Evolutionary conservation across 2,113 vertebrate genomes (phyloP).

Genomic region (Aythya baeri): DNA sequence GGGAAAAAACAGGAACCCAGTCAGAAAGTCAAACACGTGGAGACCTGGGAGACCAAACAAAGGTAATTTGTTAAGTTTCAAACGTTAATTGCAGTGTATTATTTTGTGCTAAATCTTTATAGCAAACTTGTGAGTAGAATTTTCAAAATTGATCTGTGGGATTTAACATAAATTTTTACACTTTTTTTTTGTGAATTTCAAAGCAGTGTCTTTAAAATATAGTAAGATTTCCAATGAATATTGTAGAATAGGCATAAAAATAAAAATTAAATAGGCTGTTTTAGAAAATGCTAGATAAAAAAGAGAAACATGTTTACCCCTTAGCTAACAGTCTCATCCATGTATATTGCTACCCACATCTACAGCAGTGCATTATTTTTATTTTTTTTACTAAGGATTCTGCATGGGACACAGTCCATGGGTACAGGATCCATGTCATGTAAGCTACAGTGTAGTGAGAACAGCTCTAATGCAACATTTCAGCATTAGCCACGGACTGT

Average conservation of each 20-base stretch:
- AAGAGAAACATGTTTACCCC: background rate
- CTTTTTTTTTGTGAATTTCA: background rate
- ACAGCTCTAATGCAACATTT: background rate
- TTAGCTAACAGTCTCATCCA: background rate
- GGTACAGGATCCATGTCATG: background rate
- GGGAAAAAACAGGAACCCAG: slow-evolving; percentile 86
- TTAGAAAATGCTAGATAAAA: background rate
- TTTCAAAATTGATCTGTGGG: background rate
- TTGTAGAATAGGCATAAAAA: background rate
- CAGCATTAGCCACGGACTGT: background rate
- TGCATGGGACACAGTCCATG: accelerated
- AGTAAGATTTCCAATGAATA: background rate
- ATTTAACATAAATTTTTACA: background rate
- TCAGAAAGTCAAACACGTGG: slow-evolving; percentile 78
- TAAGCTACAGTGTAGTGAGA: too few relatives aligned
- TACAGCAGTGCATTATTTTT: background rate
- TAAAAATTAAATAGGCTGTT: background rate
- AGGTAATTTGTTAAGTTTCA: slow-evolving; percentile 76
- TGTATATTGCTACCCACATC: background rate
- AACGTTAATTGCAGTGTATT: background rate
- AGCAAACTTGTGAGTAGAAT: background rate
- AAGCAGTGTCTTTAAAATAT: background rate
- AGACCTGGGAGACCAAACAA: slow-evolving; percentile 86
- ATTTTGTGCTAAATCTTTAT: background rate
- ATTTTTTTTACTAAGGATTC: background rate